Base-by-base conservation (phyloP, 1,140 invertebrate species). In the Pseudachorutes palmiensis region DNA sequence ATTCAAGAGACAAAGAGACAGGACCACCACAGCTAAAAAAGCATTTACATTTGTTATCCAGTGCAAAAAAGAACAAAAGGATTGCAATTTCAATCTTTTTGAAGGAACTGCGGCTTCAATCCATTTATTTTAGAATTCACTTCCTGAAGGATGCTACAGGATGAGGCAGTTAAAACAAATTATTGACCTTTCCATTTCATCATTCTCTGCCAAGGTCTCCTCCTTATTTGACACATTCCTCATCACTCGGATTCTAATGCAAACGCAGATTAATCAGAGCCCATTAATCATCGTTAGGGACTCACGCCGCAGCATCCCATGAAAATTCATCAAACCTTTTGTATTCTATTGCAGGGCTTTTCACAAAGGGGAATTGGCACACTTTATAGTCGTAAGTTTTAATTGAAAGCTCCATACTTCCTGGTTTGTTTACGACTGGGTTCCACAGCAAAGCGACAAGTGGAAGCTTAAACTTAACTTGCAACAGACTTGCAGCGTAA, bases 1-100 rank as follows among this genome's bases (percentile, higher is more conserved):
- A 60, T 73, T 73, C 31, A 72, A 28, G 2, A 70, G 36, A 30
- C 30, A 65, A 1, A 65, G 57, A 19, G 24, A 22, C 12, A 69
- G 2, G n/a, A 66, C 26, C 12, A 66, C 28, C 2, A 69, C 14
- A n/a, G 45, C 66, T 45, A 51, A 19, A 51, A 55, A 55, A 19
- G 24, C 9, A 55, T 5, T 41, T 5, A 41, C 19, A 9, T 41
- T 19, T 41, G 36, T 19, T 9, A 19, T 5, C 19, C 5, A 41
- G 19, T 41, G 36, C 5, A 41, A 41, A 41, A 19, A 19, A 5
- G 36, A 19, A 9, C 5, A 41, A 41, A 19, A 19, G 19, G 19
- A 19, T 19, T 9, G 19, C 5, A 5, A 41, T 9, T 5, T 5
- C 5, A 41, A 41, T 9, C 5, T 41, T 41, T 41, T 41, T 41